phyloP scores from a whole-genome alignment of 2,797 vertebrate species.

The Pristis pectinata region DNA sequence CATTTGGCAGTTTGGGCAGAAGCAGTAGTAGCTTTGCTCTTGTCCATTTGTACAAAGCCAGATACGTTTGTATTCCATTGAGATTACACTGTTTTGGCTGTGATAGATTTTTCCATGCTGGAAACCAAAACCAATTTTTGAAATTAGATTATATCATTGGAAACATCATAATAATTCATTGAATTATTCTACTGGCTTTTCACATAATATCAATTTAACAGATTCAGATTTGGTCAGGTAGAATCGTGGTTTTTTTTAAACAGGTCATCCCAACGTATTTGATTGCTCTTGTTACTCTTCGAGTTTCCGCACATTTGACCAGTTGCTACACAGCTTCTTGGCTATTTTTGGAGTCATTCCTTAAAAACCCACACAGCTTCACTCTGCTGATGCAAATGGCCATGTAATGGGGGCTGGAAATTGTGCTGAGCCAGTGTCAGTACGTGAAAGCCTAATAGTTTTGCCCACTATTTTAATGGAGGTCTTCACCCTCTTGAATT shows the following conservation, averaged over 20 bases:
- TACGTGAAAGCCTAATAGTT: not conserved
- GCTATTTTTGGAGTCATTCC: not conserved
- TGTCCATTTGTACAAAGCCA: not conserved
- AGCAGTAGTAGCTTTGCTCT: not conserved
- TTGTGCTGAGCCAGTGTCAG: not conserved
- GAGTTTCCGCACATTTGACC: no score
- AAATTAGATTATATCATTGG: not conserved
- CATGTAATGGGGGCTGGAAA: not conserved
- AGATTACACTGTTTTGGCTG: not conserved
- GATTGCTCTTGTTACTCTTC: not conserved
- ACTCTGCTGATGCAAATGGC: not conserved
- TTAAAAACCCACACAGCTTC: not conserved
- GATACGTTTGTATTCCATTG: not conserved
- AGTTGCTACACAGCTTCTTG: not conserved
- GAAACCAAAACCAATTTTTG: no score
- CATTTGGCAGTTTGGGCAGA: not conserved
- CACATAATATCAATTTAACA: not conserved
- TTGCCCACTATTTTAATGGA: conserved; percentile 23
- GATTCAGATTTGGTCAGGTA: not conserved
- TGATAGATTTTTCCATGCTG: not conserved
- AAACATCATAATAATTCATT: not conserved
- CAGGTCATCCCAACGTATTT: not conserved
- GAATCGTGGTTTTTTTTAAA: not conserved
- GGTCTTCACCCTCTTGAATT: conserved; percentile 7
- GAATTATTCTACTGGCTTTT: not conserved